Percentiles rank a stretch among this genome's conserved stretches.
Evolutionary conservation across 1,140 invertebrate species (phyloP).

Genomic region (Cyclargus thomasi): DNA sequence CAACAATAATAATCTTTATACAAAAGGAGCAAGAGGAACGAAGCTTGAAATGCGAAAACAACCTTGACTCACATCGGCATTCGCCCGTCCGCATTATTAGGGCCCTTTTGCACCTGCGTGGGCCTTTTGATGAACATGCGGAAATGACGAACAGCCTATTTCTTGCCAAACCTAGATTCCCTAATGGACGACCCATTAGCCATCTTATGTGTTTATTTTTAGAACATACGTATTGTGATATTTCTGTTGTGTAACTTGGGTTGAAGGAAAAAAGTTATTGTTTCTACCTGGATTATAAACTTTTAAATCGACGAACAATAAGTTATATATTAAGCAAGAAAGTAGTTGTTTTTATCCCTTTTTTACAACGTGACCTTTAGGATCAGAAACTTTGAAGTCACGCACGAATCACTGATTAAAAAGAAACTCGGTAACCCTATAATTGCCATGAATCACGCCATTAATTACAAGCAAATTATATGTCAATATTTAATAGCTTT

Average conservation of each 20-base stretch:
- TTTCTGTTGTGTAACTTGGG: not conserved
- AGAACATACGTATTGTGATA: not conserved
- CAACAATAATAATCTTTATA: not conserved
- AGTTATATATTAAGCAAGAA: not conserved
- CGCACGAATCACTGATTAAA: slow-evolving; percentile 2
- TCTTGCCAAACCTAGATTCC: slow-evolving; percentile 3
- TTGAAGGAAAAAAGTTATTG: no score
- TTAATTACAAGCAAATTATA: not conserved
- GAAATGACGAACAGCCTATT: slow-evolving; percentile 27
- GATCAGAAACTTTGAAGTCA: slow-evolving; percentile 2
- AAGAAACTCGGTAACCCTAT: not conserved
- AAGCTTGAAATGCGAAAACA: slow-evolving; percentile 25
- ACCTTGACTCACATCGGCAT: slow-evolving; percentile 31
- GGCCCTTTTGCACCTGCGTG: slow-evolving; percentile 31
- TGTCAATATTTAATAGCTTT: slow-evolving; percentile 1
- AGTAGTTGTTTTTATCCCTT: not conserved
- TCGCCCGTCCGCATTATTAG: slow-evolving; percentile 35
- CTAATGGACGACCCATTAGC: slow-evolving; percentile 5
- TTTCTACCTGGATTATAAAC: no score
- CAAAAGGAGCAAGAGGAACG: slow-evolving; percentile 20
- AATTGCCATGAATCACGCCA: not conserved
- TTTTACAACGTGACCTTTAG: not conserved
- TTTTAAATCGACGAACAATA: not conserved
- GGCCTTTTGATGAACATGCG: slow-evolving; percentile 27
- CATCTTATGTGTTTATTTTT: not conserved